Conservation (phyloP, 2,113 vertebrate genomes). For the Recurvirostra avosetta region DNA sequence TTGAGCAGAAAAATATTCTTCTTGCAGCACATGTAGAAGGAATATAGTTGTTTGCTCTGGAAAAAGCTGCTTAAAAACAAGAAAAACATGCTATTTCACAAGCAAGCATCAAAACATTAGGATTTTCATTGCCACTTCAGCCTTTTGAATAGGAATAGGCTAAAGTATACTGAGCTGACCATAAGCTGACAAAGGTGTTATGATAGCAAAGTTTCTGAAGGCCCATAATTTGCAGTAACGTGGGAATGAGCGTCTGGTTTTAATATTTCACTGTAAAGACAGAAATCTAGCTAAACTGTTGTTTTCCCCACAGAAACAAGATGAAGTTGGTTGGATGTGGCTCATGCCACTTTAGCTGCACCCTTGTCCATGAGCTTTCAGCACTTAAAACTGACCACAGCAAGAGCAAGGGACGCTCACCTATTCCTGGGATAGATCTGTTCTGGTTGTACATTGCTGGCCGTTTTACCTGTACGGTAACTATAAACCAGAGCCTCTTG, state of each 20-base stretch:
- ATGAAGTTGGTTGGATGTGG: background rate
- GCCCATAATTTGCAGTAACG: background rate
- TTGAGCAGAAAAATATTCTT: constrained; percentile 8
- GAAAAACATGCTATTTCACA: background rate
- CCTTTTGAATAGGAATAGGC: background rate
- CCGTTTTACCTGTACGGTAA: background rate
- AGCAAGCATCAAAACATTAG: background rate
- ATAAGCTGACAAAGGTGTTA: background rate
- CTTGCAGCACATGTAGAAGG: background rate
- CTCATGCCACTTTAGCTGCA: background rate
- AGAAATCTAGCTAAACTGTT: background rate
- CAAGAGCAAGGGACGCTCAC: background rate
- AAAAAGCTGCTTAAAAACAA: background rate
- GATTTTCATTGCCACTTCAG: background rate
- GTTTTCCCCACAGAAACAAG: background rate
- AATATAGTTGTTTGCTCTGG: background rate
- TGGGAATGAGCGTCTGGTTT: background rate
- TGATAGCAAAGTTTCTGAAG: background rate
- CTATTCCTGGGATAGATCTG: background rate
- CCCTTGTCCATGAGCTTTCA: background rate
- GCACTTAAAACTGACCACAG: background rate
- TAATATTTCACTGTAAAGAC: background rate
- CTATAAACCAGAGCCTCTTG: background rate
- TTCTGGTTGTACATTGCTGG: background rate
- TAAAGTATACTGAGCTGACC: background rate